Conservation (phyloP, 2,797 vertebrate species). For the Tauraco hartlaubi region DNA sequence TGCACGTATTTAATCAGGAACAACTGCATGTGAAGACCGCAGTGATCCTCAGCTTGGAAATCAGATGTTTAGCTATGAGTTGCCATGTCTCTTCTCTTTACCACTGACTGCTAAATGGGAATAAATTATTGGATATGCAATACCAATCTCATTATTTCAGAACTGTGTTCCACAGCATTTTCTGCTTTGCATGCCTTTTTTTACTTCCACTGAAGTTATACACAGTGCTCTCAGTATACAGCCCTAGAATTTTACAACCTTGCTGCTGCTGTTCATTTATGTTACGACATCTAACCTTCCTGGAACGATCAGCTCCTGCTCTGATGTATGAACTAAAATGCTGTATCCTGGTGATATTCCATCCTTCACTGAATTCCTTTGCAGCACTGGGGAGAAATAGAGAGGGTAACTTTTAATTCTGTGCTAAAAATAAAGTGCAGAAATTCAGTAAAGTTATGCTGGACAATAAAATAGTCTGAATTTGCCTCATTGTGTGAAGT, state of each 20-base stretch:
- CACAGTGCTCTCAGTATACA: background rate
- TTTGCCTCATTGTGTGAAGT: background rate
- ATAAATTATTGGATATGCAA: background rate
- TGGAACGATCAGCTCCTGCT: background rate
- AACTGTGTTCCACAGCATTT: background rate
- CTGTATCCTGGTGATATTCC: background rate
- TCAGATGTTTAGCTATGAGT: conserved; percentile 1
- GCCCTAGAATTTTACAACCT: background rate
- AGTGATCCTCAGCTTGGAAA: background rate
- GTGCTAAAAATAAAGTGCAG: background rate
- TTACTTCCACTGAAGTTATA: background rate
- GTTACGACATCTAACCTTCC: background rate
- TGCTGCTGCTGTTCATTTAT: background rate
- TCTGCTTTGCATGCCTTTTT: background rate
- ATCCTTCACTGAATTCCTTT: background rate
- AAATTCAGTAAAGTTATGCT: background rate
- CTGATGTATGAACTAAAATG: background rate
- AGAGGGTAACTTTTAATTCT: background rate
- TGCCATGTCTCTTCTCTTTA: background rate
- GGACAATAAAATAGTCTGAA: background rate
- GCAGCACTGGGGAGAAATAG: background rate
- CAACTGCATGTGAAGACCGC: background rate
- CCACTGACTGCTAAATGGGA: background rate
- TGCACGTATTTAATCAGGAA: background rate
- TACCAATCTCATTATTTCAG: background rate